Base-by-base conservation (phyloP, 2,888 invertebrate genomes). In the Anorthoa munda region DNA sequence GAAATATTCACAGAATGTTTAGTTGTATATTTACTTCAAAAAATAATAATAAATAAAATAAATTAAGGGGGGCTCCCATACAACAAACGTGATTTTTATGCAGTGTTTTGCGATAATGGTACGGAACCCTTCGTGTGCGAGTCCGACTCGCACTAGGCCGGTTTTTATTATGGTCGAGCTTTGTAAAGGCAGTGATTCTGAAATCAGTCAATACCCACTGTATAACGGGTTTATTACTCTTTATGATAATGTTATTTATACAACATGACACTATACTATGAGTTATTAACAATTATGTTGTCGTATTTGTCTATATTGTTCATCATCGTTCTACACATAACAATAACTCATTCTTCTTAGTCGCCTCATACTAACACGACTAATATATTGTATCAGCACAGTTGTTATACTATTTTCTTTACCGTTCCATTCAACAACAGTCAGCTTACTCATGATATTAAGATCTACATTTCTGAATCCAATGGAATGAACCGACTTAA, bases 341-440 rank as follows among this genome's bases (percentile, higher is more conserved):
- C 45, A 72, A 72, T 51, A 45, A 46, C 45, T 31, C 45, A 51
- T 45, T 46, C 1, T 23, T 72, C n/a, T 51, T 23, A 50, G 39
- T 45, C 15, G 4, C 18, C 51, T 72, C 26, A 31, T 45, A 21
- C 46, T 31, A 72, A 51, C 18, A 31, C 13, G 11, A 58, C 5
- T 18, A 15, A 21, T 51, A 17, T 21, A 12, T 17, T 26, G 45
- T n/a, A 58, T 5, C 17, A n/a, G 12, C 4, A 26, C 15, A 18
- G 9, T 4, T n/a, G 4, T 23, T 11, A 11, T 18, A n/a, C 12
- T 5, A 18, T 71, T 71, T 71, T 58, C 31, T 58, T 23, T 39
- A 5, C 45, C 11, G 4, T 51, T 18, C 58, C 15, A 48, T 58
- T 50, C 31, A 64, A 17, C 11, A 11, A 11, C 9, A n/a, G n/a